Conservation (phyloP, 1,140 invertebrate genomes). For the Drosophila burlai region DNA sequence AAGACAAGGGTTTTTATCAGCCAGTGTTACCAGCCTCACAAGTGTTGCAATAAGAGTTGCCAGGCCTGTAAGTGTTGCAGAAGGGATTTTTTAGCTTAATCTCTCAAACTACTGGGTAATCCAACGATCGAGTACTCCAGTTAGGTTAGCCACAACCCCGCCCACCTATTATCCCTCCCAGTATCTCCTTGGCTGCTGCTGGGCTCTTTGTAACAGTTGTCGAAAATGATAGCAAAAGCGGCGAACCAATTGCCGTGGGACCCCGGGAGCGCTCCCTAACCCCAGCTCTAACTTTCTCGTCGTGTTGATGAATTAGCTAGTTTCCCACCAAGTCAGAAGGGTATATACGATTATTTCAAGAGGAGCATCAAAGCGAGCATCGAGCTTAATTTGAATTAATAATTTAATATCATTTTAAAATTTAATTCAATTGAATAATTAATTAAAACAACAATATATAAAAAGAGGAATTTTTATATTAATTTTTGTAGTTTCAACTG, state of each 20-base stretch:
- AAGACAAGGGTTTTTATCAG: background rate
- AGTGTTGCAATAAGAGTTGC: background rate
- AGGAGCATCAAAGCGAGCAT: no score
- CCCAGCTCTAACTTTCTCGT: background rate
- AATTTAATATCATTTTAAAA: no score
- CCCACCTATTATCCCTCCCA: background rate
- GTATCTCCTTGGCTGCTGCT: slow-evolving; percentile 15
- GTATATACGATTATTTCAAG: no score
- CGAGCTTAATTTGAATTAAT: no score
- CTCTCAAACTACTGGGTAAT: slow-evolving; percentile 19
- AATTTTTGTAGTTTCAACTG: background rate
- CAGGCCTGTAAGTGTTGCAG: background rate
- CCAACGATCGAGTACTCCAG: slow-evolving; percentile 22
- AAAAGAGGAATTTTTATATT: background rate
- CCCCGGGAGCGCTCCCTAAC: slow-evolving; percentile 11
- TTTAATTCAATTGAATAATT: no score
- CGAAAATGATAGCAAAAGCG: slow-evolving; percentile 63
- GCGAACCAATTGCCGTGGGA: slow-evolving; percentile 72
- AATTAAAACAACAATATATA: background rate
- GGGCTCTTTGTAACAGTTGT: slow-evolving; percentile 74
- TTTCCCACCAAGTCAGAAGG: background rate
- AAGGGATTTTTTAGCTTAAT: background rate
- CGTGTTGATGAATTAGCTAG: slow-evolving; percentile 6
- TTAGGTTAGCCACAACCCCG: background rate
- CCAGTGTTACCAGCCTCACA: background rate